A percentile compares a stretch with the other conserved stretches of the same genome.
Evolutionary conservation across 2,888 invertebrate species (phyloP).

Genomic region (Diadromus collaris): DNA sequence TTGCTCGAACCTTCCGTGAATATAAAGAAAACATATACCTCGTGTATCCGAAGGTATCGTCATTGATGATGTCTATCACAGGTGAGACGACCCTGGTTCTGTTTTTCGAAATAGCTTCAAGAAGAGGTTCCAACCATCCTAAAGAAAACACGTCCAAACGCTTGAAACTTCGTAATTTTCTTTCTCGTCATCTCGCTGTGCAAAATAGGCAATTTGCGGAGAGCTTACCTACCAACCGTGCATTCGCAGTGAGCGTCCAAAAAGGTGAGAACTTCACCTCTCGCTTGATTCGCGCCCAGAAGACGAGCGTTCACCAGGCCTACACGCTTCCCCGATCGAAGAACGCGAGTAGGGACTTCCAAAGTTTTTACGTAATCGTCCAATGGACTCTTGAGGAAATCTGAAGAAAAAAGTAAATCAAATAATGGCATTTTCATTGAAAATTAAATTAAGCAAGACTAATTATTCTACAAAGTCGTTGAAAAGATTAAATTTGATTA

Average conservation of each 20-base stretch:
- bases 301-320: conserved; percentile 93
- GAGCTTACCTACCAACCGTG: conserved; percentile 85
- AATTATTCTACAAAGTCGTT: background rate
- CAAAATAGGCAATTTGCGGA: conserved; percentile 50
- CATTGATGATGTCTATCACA: conserved; percentile 96
- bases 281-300: conserved; percentile 87
- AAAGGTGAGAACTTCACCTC: conserved; percentile 91
- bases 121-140: conserved; percentile 90
- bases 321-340: conserved; percentile 85
- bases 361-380: conserved; percentile 86
- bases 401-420: conserved; percentile 76
- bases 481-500: background rate
- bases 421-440: background rate
- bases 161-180: conserved; percentile 1
- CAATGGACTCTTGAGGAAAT: conserved; percentile 84
- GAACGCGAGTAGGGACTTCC: conserved; percentile 84
- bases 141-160: background rate
- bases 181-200: conserved; percentile 14
- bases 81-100: conserved; percentile 88
- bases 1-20: background rate
- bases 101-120: conserved; percentile 85
- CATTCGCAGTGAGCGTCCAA: conserved; percentile 98
- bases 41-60: conserved; percentile 96
- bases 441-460: background rate
- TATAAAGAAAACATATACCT: conserved; percentile 66